phyloP scores from a whole-genome alignment of 2,113 vertebrate genomes.

The Gymnorhina tibicen region DNA sequence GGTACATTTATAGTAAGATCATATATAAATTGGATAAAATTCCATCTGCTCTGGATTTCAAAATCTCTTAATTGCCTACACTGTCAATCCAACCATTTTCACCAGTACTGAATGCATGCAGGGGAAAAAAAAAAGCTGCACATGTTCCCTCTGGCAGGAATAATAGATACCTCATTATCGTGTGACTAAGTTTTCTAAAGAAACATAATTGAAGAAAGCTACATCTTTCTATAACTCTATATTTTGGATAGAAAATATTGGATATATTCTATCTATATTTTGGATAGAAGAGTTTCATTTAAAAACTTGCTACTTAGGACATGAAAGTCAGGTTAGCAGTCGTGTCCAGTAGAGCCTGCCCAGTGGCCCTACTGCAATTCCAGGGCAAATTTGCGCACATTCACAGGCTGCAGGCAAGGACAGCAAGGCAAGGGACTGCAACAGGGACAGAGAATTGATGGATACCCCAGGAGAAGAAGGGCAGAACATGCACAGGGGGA shows the following conservation, averaged over 20 bases:
- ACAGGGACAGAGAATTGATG: not conserved
- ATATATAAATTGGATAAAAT: not conserved
- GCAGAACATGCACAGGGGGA: not conserved
- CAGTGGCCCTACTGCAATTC: not conserved
- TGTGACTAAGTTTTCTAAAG: not conserved
- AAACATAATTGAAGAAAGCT: not conserved
- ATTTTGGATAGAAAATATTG: not conserved
- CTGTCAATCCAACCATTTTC: not conserved
- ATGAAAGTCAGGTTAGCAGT: not conserved
- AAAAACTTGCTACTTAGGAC: not conserved
- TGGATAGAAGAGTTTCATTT: not conserved
- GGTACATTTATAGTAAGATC: not conserved
- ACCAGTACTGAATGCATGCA: not conserved
- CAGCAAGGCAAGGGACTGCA: not conserved
- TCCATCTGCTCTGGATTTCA: slow-evolving; percentile 12
- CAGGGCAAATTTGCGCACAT: not conserved
- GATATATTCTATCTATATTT: too few relatives aligned
- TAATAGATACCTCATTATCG: not conserved
- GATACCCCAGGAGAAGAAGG: not conserved
- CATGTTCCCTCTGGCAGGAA: not conserved
- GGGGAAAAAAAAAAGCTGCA: not conserved
- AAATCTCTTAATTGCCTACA: slow-evolving; percentile 9
- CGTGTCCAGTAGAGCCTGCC: accelerated
- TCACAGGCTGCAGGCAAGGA: not conserved
- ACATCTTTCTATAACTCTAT: too few relatives aligned